Conservation (phyloP, 1,140 invertebrate species). For the Dendrolimus kikuchii region DNA sequence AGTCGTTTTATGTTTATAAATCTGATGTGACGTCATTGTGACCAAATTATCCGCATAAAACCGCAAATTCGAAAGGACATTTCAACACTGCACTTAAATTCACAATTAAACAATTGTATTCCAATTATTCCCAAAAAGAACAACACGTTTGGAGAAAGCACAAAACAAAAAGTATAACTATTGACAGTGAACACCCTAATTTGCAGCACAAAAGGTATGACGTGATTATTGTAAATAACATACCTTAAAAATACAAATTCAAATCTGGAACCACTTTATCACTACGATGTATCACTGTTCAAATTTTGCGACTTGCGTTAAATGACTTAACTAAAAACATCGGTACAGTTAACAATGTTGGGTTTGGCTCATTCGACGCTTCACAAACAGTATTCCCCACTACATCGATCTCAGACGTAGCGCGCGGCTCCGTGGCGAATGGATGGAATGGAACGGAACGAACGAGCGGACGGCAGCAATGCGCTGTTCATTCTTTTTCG, state of each 20-base stretch:
- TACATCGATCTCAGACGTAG: slow-evolving; percentile 65
- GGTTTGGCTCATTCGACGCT: slow-evolving; percentile 51
- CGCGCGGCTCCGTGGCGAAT: slow-evolving; percentile 53
- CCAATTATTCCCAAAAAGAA: neutral
- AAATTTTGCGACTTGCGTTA: slow-evolving; percentile 8
- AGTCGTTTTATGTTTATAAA: slow-evolving; percentile 63
- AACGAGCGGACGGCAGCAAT: slow-evolving; percentile 31
- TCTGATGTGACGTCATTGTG: slow-evolving; percentile 63
- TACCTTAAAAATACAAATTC: slow-evolving; percentile 43
- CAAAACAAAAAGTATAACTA: neutral
- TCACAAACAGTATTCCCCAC: slow-evolving; percentile 49
- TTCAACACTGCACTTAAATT: slow-evolving; percentile 3
- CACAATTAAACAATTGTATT: no score
- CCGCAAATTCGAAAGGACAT: slow-evolving; percentile 22
- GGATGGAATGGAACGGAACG: slow-evolving; percentile 51
- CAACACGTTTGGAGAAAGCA: slow-evolving; percentile 8
- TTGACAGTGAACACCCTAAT: slow-evolving; percentile 34
- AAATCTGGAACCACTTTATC: slow-evolving; percentile 18
- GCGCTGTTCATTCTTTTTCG: slow-evolving; percentile 29
- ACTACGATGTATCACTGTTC: slow-evolving; percentile 22
- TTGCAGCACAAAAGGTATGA: slow-evolving; percentile 51
- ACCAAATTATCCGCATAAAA: slow-evolving; percentile 44
- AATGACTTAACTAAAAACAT: slow-evolving; percentile 34
- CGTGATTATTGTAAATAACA: slow-evolving; percentile 55
- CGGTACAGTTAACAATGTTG: slow-evolving; percentile 33